phyloP scores from a whole-genome alignment of 1,140 invertebrate genomes.

The Bombus sibiricus region DNA sequence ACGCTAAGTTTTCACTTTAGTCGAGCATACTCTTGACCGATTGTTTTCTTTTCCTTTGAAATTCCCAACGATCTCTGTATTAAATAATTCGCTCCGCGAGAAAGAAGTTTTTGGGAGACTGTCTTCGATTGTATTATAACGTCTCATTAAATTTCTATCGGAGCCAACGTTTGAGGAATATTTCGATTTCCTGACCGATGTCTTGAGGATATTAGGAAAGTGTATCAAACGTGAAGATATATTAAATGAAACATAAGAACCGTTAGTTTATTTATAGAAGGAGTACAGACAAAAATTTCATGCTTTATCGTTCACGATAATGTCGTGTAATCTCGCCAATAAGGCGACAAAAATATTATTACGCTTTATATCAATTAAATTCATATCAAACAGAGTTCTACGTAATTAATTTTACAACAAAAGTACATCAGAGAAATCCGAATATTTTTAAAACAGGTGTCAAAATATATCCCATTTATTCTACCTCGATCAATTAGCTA shows the following conservation, averaged over 20 bases:
- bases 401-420: no score
- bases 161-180: background rate
- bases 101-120: background rate
- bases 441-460: background rate
- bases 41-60: slow-evolving; percentile 1
- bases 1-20: slow-evolving; percentile 21
- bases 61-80: background rate
- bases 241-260: background rate
- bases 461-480: background rate
- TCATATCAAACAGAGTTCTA: no score
- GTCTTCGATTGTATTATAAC: no score
- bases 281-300: no score
- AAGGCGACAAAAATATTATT: no score
- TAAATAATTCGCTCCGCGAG: background rate
- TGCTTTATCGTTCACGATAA: no score
- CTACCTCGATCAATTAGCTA: background rate
- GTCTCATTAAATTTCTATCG: background rate
- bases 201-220: background rate
- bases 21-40: background rate
- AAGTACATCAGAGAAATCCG: background rate
- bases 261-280: background rate
- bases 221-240: background rate
- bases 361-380: no score
- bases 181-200: background rate
- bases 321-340: no score